Percentiles rank a stretch among this genome's conserved stretches.
Evolutionary conservation across 2,888 invertebrate species (phyloP).

Genomic region (Clepsis dumicolana): DNA sequence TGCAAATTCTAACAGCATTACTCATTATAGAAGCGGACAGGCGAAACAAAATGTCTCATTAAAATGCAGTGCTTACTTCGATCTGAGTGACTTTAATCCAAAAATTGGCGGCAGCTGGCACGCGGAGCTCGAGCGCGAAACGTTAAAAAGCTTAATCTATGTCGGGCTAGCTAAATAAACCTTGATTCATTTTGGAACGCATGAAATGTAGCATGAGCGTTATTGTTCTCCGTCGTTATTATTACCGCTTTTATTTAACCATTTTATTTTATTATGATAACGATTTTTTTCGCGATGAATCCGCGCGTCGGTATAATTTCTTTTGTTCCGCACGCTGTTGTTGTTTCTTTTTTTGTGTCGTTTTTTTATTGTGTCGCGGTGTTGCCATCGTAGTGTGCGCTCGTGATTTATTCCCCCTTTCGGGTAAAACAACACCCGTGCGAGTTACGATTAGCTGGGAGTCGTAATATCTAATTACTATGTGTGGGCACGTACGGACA

Average conservation of each 20-base stretch:
- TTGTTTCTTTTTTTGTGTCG: slow-evolving; percentile 78
- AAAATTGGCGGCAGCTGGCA: slow-evolving; percentile 78
- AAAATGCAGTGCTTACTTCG: slow-evolving; percentile 72
- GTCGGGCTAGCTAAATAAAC: slow-evolving; percentile 76
- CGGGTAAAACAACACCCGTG: slow-evolving; percentile 84
- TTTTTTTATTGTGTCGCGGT: slow-evolving; percentile 76
- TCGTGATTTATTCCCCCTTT: slow-evolving; percentile 83
- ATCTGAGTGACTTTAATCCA: slow-evolving; percentile 72
- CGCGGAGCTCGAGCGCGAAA: slow-evolving; percentile 59
- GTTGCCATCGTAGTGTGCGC: slow-evolving; percentile 67
- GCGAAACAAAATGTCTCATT: slow-evolving; percentile 75
- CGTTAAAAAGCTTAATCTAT: slow-evolving; percentile 76
- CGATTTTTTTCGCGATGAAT: slow-evolving; percentile 82
- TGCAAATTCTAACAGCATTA: slow-evolving; percentile 54
- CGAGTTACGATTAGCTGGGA: slow-evolving; percentile 83
- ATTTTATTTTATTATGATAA: slow-evolving; percentile 84
- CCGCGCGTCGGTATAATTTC: slow-evolving; percentile 80
- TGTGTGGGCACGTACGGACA: slow-evolving; percentile 82
- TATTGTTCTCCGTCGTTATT: slow-evolving; percentile 81
- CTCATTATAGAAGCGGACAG: slow-evolving; percentile 65
- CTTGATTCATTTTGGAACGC: slow-evolving; percentile 73
- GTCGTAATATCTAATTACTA: slow-evolving; percentile 86
- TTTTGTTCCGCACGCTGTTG: slow-evolving; percentile 82
- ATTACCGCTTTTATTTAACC: slow-evolving; percentile 80
- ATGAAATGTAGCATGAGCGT: slow-evolving; percentile 60